A percentile compares a stretch with the other conserved stretches of the same genome.
Conservation (phyloP, 2,113 vertebrate genomes). For the Thermophis baileyi region DNA sequence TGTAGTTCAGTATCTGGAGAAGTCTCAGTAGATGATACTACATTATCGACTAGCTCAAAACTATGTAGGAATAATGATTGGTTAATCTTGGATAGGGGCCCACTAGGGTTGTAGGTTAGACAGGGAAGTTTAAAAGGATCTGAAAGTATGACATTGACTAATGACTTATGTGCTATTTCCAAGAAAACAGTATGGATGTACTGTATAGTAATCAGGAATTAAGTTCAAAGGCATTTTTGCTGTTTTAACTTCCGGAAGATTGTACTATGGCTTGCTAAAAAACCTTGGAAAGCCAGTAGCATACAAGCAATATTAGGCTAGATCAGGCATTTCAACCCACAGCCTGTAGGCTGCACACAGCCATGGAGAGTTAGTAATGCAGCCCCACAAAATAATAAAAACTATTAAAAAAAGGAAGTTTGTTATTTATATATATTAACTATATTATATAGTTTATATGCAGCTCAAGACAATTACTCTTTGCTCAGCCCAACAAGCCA, state of each 20-base stretch:
- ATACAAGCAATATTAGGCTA: not conserved
- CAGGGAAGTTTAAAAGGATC: not conserved
- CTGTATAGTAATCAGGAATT: not conserved
- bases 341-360: too few species aligned
- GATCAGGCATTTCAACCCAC: not conserved
- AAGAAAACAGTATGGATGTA: not conserved
- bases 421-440: too few species aligned
- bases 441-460: too few species aligned
- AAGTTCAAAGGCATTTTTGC: not conserved
- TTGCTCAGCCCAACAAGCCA: not conserved
- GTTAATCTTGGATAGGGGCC: not conserved
- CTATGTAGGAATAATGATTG: not conserved
- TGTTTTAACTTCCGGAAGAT: not conserved
- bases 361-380: too few species aligned
- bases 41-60: not conserved
- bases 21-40: not conserved
- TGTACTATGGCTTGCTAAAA: not conserved
- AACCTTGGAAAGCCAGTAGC: not conserved
- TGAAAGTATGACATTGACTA: not conserved
- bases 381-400: too few species aligned
- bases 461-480: too few species aligned
- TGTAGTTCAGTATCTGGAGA: not conserved
- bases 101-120: not conserved
- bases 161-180: not conserved
- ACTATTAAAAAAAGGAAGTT: too few species aligned